Conservation (phyloP, 2,888 invertebrate species). For the Rambutsinella grinnellia region DNA sequence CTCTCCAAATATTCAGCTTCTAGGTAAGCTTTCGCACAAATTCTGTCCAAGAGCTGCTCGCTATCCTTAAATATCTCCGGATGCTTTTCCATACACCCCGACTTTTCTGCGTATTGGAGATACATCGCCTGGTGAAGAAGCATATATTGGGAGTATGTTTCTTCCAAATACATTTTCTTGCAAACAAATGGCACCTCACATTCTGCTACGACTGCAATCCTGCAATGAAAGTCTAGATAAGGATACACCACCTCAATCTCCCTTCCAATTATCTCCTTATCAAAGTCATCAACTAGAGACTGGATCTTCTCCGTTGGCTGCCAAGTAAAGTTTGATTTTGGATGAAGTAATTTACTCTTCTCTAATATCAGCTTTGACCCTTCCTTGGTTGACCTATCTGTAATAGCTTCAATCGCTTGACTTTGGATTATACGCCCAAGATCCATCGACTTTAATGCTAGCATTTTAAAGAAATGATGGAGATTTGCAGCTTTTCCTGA, state of each 20-base stretch:
- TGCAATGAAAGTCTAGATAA: slow-evolving; percentile 6
- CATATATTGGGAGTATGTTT: slow-evolving; percentile 6
- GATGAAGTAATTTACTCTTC: neutral
- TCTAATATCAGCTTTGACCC: neutral
- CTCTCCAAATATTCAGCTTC: slow-evolving; percentile 13
- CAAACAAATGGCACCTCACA: neutral
- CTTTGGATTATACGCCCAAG: neutral
- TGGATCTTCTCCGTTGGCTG: neutral
- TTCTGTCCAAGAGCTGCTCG: neutral
- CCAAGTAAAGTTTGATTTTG: neutral
- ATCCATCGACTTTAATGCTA: neutral
- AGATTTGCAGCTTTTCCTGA: neutral
- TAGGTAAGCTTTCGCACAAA: slow-evolving; percentile 14
- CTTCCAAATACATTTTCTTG: neutral
- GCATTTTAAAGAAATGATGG: neutral
- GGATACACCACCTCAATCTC: neutral
- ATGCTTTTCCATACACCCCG: neutral
- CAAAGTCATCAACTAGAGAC: neutral
- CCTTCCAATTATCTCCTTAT: slow-evolving; percentile 1
- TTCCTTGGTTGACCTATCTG: neutral
- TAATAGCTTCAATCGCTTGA: neutral
- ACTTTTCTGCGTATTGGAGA: slow-evolving; percentile 7
- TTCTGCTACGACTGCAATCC: neutral
- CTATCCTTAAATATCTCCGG: slow-evolving; percentile 1
- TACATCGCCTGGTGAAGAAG: neutral